phyloP scores from a whole-genome alignment of 2,888 invertebrate genomes.

The Nomada lathburiana region DNA sequence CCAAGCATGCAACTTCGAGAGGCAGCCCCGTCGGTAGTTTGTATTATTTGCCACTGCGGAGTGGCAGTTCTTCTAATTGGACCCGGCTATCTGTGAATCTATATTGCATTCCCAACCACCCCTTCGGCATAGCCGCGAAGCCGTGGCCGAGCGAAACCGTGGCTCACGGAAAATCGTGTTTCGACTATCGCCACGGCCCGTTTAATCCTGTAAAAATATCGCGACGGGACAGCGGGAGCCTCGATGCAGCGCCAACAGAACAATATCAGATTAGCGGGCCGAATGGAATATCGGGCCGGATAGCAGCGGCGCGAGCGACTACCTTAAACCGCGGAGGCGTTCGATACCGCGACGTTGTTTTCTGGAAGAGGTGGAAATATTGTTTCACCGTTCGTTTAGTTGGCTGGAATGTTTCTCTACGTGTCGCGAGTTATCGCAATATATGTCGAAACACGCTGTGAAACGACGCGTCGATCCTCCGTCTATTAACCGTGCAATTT shows the following conservation, averaged over 20 bases:
- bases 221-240: constrained; percentile 33
- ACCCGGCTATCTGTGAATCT: constrained; percentile 76
- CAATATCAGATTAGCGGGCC: constrained; percentile 69
- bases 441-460: not conserved
- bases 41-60: constrained; percentile 67
- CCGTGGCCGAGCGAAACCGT: constrained; percentile 34
- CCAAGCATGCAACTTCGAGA: constrained; percentile 58
- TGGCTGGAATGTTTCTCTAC: not conserved
- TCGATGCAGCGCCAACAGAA: constrained; percentile 51
- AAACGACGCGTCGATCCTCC: too few species aligned
- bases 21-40: constrained; percentile 57
- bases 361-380: constrained; percentile 22
- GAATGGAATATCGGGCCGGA: constrained; percentile 59
- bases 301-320: constrained; percentile 3
- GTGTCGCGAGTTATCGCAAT: not conserved
- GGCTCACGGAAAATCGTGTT: constrained; percentile 60
- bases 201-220: constrained; percentile 72
- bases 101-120: constrained; percentile 71
- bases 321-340: constrained; percentile 17
- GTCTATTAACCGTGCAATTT: too few species aligned
- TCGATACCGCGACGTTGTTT: constrained; percentile 7
- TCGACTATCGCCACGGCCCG: constrained; percentile 63
- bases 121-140: constrained; percentile 52
- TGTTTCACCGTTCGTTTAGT: not conserved
- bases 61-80: constrained; percentile 78